Base-by-base conservation (phyloP, 2,888 invertebrate genomes). In the Ochropacha duplaris region DNA sequence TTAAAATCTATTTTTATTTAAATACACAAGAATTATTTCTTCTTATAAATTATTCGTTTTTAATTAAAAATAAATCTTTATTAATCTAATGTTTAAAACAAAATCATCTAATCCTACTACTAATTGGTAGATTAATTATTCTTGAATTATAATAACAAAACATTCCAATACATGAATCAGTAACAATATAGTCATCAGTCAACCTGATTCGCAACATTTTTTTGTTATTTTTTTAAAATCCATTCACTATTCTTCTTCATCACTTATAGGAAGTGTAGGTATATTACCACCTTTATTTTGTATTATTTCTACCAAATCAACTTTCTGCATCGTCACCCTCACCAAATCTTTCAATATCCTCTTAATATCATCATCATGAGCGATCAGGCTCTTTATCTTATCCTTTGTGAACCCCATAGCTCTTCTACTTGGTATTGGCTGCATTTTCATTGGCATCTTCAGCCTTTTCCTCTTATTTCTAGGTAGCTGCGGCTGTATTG, bases 291-390 rank as follows among this genome's bases (percentile, higher is more conserved):
- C 26, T 16, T 54, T 76, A 0, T 64, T 54, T 4, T 83, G 81
- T 0, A 87, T 61, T 72, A 82, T 71, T 12, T 88, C 84, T 60
- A 86, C 64, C 55, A 92, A 59, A 69, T 89, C 85, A 5, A 87
- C 89, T 64, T 92, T 92, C 76, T 90, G 83, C 87, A 92, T 91
- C 1, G 92, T 90, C 0, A 92, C 91, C 60, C 84, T 84, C 26
- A 92, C 92, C 1, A 92, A 68, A 44, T 92, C 90, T 59, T 85
- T 90, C 54, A 92, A 71, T 44, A 92, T 91, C 73, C 86, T 89
- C 64, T 86, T 84, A n/a, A 92, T 89, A 59, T 92, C 92, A 2
- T 80, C 78, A 58, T 92, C 92, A 26, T 88, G 78, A 0, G 90
- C 79, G 28, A 92, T 87, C 6, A 92, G 56, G 4, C 71, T 78